Conservation (phyloP, 2,888 invertebrate genomes). For the Eristalis tenax region DNA sequence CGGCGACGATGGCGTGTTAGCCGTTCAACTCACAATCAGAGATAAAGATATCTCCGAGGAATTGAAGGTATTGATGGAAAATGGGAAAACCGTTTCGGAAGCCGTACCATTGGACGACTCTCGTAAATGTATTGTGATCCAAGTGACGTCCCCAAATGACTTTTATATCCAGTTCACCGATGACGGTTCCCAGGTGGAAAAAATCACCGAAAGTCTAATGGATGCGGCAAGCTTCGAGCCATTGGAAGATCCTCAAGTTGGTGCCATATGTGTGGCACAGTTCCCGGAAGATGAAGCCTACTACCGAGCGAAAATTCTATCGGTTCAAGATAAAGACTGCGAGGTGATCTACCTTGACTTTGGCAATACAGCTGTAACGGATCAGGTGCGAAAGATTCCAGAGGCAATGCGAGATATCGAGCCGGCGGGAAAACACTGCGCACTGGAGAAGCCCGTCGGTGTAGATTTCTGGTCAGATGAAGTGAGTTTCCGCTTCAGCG, state of each 20-base stretch:
- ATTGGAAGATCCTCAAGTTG: slow-evolving; percentile 78
- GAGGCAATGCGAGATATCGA: slow-evolving; percentile 83
- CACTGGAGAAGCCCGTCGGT: slow-evolving; percentile 82
- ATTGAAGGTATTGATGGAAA: slow-evolving; percentile 76
- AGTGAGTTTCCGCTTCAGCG: slow-evolving; percentile 85
- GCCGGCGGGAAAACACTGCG: slow-evolving; percentile 84
- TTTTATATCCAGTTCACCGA: slow-evolving; percentile 88
- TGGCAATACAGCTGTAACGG: slow-evolving; percentile 84
- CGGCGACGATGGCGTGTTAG: slow-evolving; percentile 81
- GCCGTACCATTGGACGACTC: slow-evolving; percentile 80
- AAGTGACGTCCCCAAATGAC: slow-evolving; percentile 86
- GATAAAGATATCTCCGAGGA: slow-evolving; percentile 83
- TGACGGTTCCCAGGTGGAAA: slow-evolving; percentile 77
- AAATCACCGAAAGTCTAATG: slow-evolving; percentile 77
- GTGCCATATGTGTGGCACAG: slow-evolving; percentile 87
- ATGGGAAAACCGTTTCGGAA: slow-evolving; percentile 71
- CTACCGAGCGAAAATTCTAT: slow-evolving; percentile 94
- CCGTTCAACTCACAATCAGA: slow-evolving; percentile 84
- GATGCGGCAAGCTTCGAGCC: slow-evolving; percentile 76
- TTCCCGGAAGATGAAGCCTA: slow-evolving; percentile 91
- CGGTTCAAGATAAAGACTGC: slow-evolving; percentile 87
- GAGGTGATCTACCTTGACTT: slow-evolving; percentile 89
- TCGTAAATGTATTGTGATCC: slow-evolving; percentile 85
- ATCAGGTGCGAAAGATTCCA: slow-evolving; percentile 84
- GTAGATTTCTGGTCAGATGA: slow-evolving; percentile 84